Conservation (phyloP, 1,140 invertebrate species). For the Drosophila parvula region DNA sequence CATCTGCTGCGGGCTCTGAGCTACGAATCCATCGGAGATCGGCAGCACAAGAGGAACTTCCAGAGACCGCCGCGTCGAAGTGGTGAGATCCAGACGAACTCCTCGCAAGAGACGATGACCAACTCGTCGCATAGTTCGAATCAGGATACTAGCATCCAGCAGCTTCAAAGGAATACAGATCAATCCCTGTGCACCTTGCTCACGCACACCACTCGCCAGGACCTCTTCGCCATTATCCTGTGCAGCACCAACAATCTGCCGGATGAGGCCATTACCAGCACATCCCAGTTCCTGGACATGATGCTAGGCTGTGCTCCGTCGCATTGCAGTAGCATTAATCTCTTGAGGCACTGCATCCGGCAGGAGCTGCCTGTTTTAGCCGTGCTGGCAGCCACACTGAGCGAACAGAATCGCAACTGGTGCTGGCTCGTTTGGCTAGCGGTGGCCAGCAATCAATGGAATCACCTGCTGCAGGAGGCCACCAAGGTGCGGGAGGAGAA, state of each 20-base stretch:
- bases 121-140: conserved; percentile 64
- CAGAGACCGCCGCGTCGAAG: conserved; percentile 51
- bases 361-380: conserved; percentile 85
- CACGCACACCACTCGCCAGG: conserved; percentile 47
- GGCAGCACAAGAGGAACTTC: conserved; percentile 51
- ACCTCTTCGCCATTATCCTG: conserved; percentile 76
- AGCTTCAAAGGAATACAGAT: conserved; percentile 30
- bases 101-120: conserved; percentile 73
- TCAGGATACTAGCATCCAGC: conserved; percentile 51
- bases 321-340: conserved; percentile 83
- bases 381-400: conserved; percentile 85
- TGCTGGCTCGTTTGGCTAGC: conserved; percentile 87
- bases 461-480: conserved; percentile 49
- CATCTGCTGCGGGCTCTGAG: conserved; percentile 83
- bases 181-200: conserved; percentile 58
- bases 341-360: conserved; percentile 76
- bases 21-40: conserved; percentile 49
- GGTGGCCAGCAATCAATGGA: conserved; percentile 81
- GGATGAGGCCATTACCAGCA: conserved; percentile 44
- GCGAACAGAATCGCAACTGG: conserved; percentile 60
- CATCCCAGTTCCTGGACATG: conserved; percentile 56
- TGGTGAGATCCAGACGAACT: conserved; percentile 53
- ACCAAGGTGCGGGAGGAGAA: conserved; percentile 30
- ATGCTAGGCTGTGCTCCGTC: conserved; percentile 39
- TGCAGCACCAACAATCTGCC: conserved; percentile 55